A percentile compares a stretch with the other conserved stretches of the same genome.
These are phyloP conservation scores for Sesia bembeciformis DNA, from an alignment of 2,888 invertebrate genomes.

Conservation along the genomic window DNA sequence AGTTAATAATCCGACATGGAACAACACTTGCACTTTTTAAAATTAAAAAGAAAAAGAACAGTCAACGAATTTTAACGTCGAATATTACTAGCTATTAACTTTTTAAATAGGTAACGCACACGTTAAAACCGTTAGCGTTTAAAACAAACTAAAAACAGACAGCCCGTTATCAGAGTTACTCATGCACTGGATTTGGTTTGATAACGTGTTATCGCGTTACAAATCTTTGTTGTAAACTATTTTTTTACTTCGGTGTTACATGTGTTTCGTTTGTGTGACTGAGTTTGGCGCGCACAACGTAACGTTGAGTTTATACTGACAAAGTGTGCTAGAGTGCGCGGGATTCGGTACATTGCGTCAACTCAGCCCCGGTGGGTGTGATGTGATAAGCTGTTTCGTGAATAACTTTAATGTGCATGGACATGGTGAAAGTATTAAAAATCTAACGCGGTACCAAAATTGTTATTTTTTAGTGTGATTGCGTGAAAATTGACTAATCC, in stretches of 20 bases:
- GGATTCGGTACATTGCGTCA: slow-evolving; percentile 6
- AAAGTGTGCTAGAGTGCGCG: not conserved
- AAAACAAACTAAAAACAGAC: not conserved
- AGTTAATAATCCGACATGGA: not conserved
- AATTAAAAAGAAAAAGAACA: not conserved
- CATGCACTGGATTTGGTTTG: not conserved
- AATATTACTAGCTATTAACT: not conserved
- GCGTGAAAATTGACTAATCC: too few relatives aligned
- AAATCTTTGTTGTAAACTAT: not conserved
- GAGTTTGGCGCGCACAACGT: not conserved
- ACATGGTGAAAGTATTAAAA: too few relatives aligned
- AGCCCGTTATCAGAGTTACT: not conserved
- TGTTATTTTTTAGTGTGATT: too few relatives aligned
- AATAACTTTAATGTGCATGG: slow-evolving; percentile 1
- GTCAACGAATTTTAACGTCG: not conserved
- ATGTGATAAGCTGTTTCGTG: slow-evolving; percentile 4
- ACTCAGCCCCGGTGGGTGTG: slow-evolving; percentile 3
- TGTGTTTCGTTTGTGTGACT: not conserved
- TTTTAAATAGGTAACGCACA: not conserved
- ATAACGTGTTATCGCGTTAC: not conserved
- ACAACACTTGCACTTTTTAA: not conserved
- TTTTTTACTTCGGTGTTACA: not conserved
- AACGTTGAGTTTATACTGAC: not conserved
- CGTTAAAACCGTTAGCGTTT: not conserved
- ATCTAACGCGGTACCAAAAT: too few relatives aligned